Evolutionary conservation across 2,888 invertebrate genomes (phyloP), one percentile per base, ranked within the genome.

Genomic region (Hoplodrina blanda): DNA sequence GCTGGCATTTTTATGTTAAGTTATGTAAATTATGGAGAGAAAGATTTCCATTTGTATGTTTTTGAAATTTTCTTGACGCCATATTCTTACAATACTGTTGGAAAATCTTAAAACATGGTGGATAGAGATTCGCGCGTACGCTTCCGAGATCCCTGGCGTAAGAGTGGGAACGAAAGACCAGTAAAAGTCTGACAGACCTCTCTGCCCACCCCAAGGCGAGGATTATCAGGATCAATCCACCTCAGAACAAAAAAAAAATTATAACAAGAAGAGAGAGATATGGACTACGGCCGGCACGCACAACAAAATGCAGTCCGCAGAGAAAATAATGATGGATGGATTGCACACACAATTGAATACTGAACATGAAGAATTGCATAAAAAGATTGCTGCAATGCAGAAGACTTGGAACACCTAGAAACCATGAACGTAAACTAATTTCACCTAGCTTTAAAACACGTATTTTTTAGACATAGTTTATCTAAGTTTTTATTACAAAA

Each of bases 1-100:
- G 78, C 75, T 57, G 78, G 70, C 70, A 70, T 75, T 73, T 73
- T 80, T 80, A 71, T 79, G 80, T 49, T 25, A 66, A 74, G 19
- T 52, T 62, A 75, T 71, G 67, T 69, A 74, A 69, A 74, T 62
- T 49, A 13, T 52, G 19, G 19, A 15, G 65, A 56, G 56, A 66
- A 75, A 79, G 46, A 17, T 49, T 59, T 67, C 64, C 55, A 55
- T 65, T 57, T 44, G 11, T 33, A 46, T 46, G 37, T 67, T 63
- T 62, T 41, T 20, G 33, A 20, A 56, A 41, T 7, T 25, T 25
- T 25, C 15, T 64, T 30, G 20, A 7, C 67, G 52, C n/a, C 7
- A 3, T 46, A 4, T 33, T 41, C 46, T 15, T 49, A 53, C 13
- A 17, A 46, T 46, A 1, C n/a, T 11, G 7, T 19, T n/a, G 17